phyloP scores from a whole-genome alignment of 2,888 invertebrate genomes.

The Coecobrya sp. region DNA sequence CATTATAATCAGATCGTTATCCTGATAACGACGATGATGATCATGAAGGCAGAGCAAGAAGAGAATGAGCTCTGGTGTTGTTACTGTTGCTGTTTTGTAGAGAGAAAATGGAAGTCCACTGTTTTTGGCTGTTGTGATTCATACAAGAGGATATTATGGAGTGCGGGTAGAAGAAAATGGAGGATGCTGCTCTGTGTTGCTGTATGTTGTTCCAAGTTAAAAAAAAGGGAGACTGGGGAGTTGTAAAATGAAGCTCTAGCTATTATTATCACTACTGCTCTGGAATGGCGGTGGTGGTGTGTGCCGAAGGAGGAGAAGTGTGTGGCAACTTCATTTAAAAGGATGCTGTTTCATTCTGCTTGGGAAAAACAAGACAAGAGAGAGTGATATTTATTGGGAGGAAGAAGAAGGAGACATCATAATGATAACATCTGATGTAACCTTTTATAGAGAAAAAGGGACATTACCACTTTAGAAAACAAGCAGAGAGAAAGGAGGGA shows the following conservation, averaged over 20 bases:
- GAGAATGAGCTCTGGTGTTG: not conserved
- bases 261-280: slow-evolving; percentile 4
- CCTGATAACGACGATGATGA: not conserved
- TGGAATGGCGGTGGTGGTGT: not conserved
- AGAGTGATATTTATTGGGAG: slow-evolving; percentile 9
- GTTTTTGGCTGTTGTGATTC: not conserved
- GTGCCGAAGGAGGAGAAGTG: not conserved
- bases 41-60: not conserved
- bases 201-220: slow-evolving; percentile 16
- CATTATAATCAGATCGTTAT: slow-evolving; percentile 56
- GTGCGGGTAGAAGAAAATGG: not conserved
- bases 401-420: slow-evolving; percentile 30
- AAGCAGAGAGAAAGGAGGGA: not conserved
- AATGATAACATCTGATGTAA: slow-evolving; percentile 1
- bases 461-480: not conserved
- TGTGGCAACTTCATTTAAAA: no score
- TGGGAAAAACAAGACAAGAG: not conserved
- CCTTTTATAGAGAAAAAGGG: not conserved
- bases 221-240: slow-evolving; percentile 48
- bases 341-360: not conserved
- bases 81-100: not conserved
- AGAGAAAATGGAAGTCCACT: not conserved
- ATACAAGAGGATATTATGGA: not conserved
- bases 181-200: not conserved
- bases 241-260: slow-evolving; percentile 47